A percentile compares a stretch with the other conserved stretches of the same genome.
Evolutionary conservation across 2,113 vertebrate genomes (phyloP).

Genomic region (Caracal caracal): DNA sequence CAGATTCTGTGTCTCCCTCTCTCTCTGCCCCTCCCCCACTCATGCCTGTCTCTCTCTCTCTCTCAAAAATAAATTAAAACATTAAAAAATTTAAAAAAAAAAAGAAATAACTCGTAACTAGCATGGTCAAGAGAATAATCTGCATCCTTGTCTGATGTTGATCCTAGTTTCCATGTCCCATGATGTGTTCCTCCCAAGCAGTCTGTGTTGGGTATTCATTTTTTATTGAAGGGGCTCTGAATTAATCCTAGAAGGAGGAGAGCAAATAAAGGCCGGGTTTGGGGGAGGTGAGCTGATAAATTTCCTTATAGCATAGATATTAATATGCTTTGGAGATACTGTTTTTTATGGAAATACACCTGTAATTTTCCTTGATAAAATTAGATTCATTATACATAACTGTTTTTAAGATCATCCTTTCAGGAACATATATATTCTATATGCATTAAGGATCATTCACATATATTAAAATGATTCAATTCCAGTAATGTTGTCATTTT

Average conservation of each 20-base stretch:
- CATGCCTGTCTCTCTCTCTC: too few species aligned
- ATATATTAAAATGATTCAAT: background rate
- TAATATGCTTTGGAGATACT: background rate
- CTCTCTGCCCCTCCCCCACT: too few species aligned
- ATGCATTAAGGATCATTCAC: background rate
- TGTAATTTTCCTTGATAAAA: slow-evolving; percentile 20
- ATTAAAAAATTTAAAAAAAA: too few species aligned
- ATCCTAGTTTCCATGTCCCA: background rate
- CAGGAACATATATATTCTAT: background rate
- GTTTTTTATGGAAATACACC: background rate
- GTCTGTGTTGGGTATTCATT: background rate
- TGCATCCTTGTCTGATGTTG: background rate
- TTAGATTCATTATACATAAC: background rate
- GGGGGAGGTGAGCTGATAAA: background rate
- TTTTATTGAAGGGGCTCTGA: background rate
- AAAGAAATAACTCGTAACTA: background rate
- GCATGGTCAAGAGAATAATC: background rate
- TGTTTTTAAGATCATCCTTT: background rate
- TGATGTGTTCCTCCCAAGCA: background rate
- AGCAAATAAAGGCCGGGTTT: background rate
- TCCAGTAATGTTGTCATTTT: background rate
- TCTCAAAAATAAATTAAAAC: too few species aligned
- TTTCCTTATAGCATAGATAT: background rate
- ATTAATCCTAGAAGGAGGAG: background rate
- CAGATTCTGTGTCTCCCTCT: too few species aligned